Percentiles rank a stretch among this genome's conserved stretches.
Conservation (phyloP, 2,797 vertebrate species). For the Sphaeramia orbicularis region DNA sequence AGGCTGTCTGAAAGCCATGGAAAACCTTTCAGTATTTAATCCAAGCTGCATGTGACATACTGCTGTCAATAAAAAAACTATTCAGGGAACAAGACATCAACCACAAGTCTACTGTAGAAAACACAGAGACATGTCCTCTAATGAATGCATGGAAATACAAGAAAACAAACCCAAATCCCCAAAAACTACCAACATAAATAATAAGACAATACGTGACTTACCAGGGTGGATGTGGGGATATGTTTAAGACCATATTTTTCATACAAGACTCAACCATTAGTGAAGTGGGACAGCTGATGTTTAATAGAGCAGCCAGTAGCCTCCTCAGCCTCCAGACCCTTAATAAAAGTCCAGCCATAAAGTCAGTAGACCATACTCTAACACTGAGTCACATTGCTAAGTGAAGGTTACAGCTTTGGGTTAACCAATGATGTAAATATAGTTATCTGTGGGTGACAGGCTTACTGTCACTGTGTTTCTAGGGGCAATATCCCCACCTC, state of each 20-base stretch:
- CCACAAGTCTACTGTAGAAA: neutral
- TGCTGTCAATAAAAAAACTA: constrained; percentile 44
- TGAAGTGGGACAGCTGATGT: constrained; percentile 16
- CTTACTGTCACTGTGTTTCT: constrained; percentile 8
- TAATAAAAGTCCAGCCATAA: constrained; percentile 43
- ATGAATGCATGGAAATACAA: constrained; percentile 5
- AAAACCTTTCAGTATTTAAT: constrained; percentile 34
- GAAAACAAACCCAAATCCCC: constrained; percentile 1
- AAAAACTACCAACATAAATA: constrained; percentile 25
- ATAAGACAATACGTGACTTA: neutral
- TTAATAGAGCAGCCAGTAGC: constrained; percentile 16
- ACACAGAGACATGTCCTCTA: neutral
- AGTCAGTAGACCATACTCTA: constrained; percentile 33
- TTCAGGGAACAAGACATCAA: constrained; percentile 18
- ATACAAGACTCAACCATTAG: constrained; percentile 2
- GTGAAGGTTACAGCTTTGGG: constrained; percentile 20
- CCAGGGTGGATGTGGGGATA: constrained; percentile 4
- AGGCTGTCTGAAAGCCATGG: constrained; percentile 32
- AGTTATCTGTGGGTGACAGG: constrained; percentile 35
- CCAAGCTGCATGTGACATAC: constrained; percentile 36
- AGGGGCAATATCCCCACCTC: constrained; percentile 21
- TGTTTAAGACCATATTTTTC: neutral
- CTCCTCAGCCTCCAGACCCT: constrained; percentile 14
- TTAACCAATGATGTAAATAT: constrained; percentile 29
- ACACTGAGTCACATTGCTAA: constrained; percentile 37